Conservation (phyloP, 2,888 invertebrate species). For the Aelia acuminata region DNA sequence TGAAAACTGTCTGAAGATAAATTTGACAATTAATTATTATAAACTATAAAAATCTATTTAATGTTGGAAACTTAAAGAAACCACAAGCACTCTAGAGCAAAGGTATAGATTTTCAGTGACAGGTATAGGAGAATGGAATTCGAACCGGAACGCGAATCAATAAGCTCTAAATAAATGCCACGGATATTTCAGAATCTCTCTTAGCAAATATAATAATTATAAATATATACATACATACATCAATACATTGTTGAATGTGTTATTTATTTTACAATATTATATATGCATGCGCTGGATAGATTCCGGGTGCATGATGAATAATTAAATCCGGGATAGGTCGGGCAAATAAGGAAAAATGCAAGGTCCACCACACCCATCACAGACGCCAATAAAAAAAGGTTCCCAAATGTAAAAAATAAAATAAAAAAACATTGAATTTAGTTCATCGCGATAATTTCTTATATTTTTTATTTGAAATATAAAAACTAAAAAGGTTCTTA, state of each 20-base stretch:
- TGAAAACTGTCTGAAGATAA: not conserved
- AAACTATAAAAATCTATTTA: too few species aligned
- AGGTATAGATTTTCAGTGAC: too few species aligned
- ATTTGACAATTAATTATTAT: too few species aligned
- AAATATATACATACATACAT: not conserved
- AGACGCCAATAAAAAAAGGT: not conserved
- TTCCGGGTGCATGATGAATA: not conserved
- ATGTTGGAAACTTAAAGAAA: not conserved
- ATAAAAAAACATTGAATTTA: too few species aligned
- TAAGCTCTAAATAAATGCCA: not conserved
- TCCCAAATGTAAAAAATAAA: not conserved
- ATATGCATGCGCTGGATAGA: not conserved
- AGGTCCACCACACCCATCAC: not conserved
- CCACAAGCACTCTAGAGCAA: not conserved
- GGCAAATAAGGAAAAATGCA: not conserved
- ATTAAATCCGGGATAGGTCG: not conserved
- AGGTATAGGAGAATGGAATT: not conserved
- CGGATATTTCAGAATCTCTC: not conserved
- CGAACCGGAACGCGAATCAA: not conserved
- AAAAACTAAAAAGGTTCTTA: too few species aligned
- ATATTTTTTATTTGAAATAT: too few species aligned
- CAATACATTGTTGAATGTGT: not conserved
- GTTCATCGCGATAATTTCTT: too few species aligned
- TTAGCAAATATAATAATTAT: not conserved
- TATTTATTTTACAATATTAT: not conserved